A percentile compares a stretch with the other conserved stretches of the same genome.
These are phyloP conservation scores for Anniella stebbinsi DNA, from an alignment of 2,797 vertebrate genomes.

Conservation along the genomic window DNA sequence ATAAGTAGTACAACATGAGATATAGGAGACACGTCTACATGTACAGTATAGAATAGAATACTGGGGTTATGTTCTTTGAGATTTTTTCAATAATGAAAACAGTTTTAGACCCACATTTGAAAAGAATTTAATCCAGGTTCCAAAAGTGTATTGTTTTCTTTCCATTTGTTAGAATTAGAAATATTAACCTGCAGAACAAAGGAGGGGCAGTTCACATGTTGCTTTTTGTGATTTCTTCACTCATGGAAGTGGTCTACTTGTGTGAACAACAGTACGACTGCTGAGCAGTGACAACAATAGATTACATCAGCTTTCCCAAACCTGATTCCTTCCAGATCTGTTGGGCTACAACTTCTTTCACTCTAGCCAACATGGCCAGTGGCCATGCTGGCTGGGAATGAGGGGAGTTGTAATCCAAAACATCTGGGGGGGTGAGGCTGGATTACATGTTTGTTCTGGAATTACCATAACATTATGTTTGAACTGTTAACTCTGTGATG, in stretches of 20 bases:
- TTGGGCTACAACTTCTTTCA: background rate
- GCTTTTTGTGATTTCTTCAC: conserved; percentile 16
- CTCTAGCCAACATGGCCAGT: background rate
- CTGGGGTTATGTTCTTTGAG: conserved; percentile 27
- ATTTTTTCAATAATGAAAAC: background rate
- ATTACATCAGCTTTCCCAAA: background rate
- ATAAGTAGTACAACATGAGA: conserved; percentile 18
- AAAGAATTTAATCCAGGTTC: background rate
- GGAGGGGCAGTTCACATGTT: background rate
- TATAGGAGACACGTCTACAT: conserved; percentile 33
- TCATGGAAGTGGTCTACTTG: background rate
- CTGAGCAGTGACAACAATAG: background rate
- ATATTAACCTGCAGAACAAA: background rate
- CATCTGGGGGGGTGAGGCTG: background rate
- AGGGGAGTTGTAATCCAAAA: background rate
- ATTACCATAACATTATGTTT: too few relatives aligned
- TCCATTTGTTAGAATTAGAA: conserved; percentile 16
- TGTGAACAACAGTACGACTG: conserved; percentile 1
- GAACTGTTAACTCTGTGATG: background rate
- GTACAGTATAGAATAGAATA: conserved; percentile 45
- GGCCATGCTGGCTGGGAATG: background rate
- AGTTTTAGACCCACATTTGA: conserved; percentile 21
- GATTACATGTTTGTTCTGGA: background rate
- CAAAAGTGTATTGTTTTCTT: conserved; percentile 7
- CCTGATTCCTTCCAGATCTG: background rate